Evolutionary conservation across 2,888 invertebrate species (phyloP).

Genomic region (Tetanocera ferruginea): DNA sequence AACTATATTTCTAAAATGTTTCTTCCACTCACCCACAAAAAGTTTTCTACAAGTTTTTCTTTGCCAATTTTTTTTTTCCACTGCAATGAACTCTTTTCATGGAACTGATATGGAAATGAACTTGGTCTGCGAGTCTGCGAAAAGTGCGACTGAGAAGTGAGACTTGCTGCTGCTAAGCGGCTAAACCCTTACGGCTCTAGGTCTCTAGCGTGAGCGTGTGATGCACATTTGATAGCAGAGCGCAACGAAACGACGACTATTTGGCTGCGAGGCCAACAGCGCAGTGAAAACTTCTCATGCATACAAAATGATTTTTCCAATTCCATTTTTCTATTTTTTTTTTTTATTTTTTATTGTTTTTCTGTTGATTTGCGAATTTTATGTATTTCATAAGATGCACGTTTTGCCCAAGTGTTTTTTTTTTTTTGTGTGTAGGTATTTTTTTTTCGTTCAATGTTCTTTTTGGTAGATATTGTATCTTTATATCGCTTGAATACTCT

Average conservation of each 20-base stretch:
- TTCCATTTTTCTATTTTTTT: constrained; percentile 7
- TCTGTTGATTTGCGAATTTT: constrained; percentile 34
- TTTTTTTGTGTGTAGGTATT: not conserved
- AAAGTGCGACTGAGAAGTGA: not conserved
- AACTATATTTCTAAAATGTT: not conserved
- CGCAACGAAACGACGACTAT: constrained; percentile 20
- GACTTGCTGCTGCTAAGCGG: not conserved
- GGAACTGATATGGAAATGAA: constrained; percentile 1
- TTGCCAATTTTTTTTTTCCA: not conserved
- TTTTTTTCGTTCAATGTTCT: not conserved
- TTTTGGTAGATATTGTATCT: not conserved
- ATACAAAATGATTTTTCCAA: constrained; percentile 36
- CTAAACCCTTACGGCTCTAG: constrained; percentile 43
- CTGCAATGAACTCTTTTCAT: not conserved
- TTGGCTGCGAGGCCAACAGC: not conserved
- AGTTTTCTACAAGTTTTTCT: not conserved
- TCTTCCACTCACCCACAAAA: not conserved
- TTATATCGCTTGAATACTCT: not conserved
- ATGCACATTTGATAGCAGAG: constrained; percentile 57
- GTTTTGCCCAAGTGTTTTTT: constrained; percentile 10
- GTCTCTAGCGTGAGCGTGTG: constrained; percentile 50
- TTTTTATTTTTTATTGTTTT: not conserved
- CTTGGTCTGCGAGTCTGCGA: not conserved
- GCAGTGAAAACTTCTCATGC: constrained; percentile 35
- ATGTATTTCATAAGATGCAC: constrained; percentile 31